Evolutionary conservation across 2,888 invertebrate genomes (phyloP).

Genomic region (Microdon myrmicae): DNA sequence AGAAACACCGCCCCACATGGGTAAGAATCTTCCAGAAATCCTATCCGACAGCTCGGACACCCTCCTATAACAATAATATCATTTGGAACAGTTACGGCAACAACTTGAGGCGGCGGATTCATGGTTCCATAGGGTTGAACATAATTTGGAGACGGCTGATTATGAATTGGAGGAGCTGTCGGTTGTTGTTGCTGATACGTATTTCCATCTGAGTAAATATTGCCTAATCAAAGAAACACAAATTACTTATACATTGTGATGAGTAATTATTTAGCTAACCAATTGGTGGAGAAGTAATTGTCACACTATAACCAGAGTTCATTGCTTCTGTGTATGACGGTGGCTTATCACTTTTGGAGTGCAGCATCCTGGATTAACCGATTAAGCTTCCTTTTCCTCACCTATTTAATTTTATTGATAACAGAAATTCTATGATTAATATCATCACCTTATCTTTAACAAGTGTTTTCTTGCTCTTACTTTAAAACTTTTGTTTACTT

Average conservation of each 20-base stretch:
- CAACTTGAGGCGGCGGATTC: slow-evolving; percentile 67
- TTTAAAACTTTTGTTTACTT: too few relatives aligned
- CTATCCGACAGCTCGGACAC: slow-evolving; percentile 90
- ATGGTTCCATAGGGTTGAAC: slow-evolving; percentile 69
- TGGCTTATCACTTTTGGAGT: slow-evolving; percentile 68
- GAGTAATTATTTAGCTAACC: slow-evolving; percentile 32
- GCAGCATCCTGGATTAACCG: slow-evolving; percentile 12
- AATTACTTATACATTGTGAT: too few relatives aligned
- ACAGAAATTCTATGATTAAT: too few relatives aligned
- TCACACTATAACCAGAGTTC: slow-evolving; percentile 28
- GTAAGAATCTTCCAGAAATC: slow-evolving; percentile 87
- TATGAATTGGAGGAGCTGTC: slow-evolving; percentile 25
- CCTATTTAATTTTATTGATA: too few relatives aligned
- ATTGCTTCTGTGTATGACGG: slow-evolving; percentile 70
- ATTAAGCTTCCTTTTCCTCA: too few relatives aligned
- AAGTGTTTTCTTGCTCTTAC: too few relatives aligned
- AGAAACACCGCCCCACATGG: slow-evolving; percentile 85
- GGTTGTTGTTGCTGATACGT: slow-evolving; percentile 27
- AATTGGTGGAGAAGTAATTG: slow-evolving; percentile 40
- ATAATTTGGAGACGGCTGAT: slow-evolving; percentile 60
- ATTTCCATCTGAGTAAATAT: slow-evolving; percentile 51
- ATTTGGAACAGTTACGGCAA: slow-evolving; percentile 74
- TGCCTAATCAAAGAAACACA: slow-evolving; percentile 16
- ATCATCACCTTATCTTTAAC: too few relatives aligned
- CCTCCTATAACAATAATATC: slow-evolving; percentile 86